Percentiles rank a stretch among this genome's conserved stretches.
phyloP scores from a whole-genome alignment of 2,888 invertebrate genomes.

The Mythimna pallens region DNA sequence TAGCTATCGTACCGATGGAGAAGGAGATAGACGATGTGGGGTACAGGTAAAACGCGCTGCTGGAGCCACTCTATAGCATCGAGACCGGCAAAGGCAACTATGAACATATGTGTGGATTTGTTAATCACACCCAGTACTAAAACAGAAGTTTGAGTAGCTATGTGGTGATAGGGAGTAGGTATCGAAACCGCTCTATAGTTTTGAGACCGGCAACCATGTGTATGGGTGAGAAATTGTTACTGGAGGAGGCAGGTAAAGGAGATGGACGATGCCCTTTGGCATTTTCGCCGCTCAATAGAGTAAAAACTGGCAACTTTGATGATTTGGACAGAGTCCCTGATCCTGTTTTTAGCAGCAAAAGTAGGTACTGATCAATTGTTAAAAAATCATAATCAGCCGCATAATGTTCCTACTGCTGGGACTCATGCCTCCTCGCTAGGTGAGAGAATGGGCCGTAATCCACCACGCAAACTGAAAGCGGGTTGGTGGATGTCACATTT shows the following conservation, averaged over 20 bases:
- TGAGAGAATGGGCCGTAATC: too few species aligned
- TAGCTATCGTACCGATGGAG: too few species aligned
- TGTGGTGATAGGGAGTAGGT: conserved; percentile 99
- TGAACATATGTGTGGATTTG: conserved; percentile 79
- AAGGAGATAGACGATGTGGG: conserved; percentile 88
- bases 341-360: too few species aligned
- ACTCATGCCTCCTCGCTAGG: too few species aligned
- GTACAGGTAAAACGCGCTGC: conserved; percentile 93
- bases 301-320: conserved; percentile 41
- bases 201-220: conserved; percentile 99
- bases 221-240: conserved; percentile 92
- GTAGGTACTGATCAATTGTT: too few species aligned
- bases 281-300: conserved; percentile 92
- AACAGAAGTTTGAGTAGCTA: conserved; percentile 97
- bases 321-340: too few species aligned
- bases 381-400: too few species aligned
- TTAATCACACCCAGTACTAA: conserved; percentile 85
- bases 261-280: too few species aligned
- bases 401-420: too few species aligned
- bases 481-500: too few species aligned
- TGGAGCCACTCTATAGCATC: conserved; percentile 96
- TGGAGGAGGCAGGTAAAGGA: too few species aligned
- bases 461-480: too few species aligned
- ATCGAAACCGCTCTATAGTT: conserved; percentile 99
- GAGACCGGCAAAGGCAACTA: neutral